Percentiles rank a stretch among this genome's conserved stretches.
These are phyloP conservation scores for Nysson spinosus DNA, from an alignment of 2,888 invertebrate species.

Conservation along the genomic window DNA sequence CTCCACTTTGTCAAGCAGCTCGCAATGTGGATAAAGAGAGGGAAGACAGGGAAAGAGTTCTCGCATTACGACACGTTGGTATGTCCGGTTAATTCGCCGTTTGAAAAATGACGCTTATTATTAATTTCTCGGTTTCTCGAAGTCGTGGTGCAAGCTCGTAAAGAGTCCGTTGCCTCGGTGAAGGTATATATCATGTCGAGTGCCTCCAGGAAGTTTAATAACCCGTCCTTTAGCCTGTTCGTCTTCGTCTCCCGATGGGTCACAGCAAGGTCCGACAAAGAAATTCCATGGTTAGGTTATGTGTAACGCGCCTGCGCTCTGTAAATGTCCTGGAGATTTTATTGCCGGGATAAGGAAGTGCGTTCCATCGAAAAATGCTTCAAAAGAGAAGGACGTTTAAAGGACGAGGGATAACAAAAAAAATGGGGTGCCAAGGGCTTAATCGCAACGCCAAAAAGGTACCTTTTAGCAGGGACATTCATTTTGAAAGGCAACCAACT, in stretches of 20 bases:
- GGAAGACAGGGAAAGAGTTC: conserved; percentile 1
- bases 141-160: conserved; percentile 18
- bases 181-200: conserved; percentile 18
- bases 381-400: conserved; percentile 2
- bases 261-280: conserved; percentile 63
- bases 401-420: conserved; percentile 24
- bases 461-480: conserved; percentile 40
- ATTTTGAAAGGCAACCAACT: conserved; percentile 28
- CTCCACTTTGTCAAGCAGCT: too few relatives aligned
- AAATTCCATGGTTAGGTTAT: conserved; percentile 70
- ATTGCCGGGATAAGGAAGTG: conserved; percentile 44
- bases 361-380: conserved; percentile 4
- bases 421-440: conserved; percentile 15
- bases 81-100: conserved; percentile 14
- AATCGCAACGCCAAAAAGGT: conserved; percentile 17
- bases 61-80: conserved; percentile 7
- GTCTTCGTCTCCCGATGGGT: conserved; percentile 4
- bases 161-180: conserved; percentile 8
- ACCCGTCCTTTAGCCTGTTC: conserved; percentile 3
- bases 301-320: conserved; percentile 55
- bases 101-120: conserved; percentile 18
- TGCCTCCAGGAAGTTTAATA: conserved; percentile 29
- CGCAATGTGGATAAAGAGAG: background rate
- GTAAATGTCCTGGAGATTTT: conserved; percentile 56
- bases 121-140: conserved; percentile 30